Conservation (phyloP, 92 coral and sea anemone genomes). For the Paragorgia papillata region DNA sequence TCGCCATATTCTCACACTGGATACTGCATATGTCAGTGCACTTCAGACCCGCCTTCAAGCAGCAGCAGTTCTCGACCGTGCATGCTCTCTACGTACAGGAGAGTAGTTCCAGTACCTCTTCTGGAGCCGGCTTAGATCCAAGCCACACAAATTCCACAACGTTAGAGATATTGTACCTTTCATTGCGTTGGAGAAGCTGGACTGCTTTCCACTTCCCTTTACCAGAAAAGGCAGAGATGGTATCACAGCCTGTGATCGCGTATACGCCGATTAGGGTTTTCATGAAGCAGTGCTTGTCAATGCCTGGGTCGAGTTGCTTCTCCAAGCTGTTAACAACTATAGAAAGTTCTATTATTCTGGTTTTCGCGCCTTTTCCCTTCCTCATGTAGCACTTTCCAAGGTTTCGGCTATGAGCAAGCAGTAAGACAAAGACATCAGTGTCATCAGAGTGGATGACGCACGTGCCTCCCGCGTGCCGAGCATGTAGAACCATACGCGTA, state of each 20-base stretch:
- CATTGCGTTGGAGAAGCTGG: conserved; percentile 42
- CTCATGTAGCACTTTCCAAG: conserved; percentile 61
- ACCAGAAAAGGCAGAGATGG: conserved; percentile 59
- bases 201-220: conserved; percentile 62
- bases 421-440: conserved; percentile 62
- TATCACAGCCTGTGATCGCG: conserved; percentile 63
- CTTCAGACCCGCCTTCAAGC: conserved; percentile 62
- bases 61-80: conserved; percentile 52
- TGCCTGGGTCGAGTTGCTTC: conserved; percentile 44
- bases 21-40: conserved; percentile 59
- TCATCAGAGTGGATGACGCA: conserved; percentile 60
- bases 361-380: conserved; percentile 44
- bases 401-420: conserved; percentile 45
- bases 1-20: not conserved
- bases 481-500: conserved; percentile 67
- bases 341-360: conserved; percentile 6
- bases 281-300: conserved; percentile 39
- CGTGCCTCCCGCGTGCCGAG: conserved; percentile 56
- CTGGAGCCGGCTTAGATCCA: conserved; percentile 65
- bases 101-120: conserved; percentile 62
- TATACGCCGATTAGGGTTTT: conserved; percentile 50
- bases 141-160: conserved; percentile 54
- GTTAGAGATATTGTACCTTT: conserved; percentile 34
- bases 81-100: conserved; percentile 53
- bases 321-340: not conserved